Evolutionary conservation across 2,797 vertebrate species (phyloP).

Genomic region (Fistularia commersonii): DNA sequence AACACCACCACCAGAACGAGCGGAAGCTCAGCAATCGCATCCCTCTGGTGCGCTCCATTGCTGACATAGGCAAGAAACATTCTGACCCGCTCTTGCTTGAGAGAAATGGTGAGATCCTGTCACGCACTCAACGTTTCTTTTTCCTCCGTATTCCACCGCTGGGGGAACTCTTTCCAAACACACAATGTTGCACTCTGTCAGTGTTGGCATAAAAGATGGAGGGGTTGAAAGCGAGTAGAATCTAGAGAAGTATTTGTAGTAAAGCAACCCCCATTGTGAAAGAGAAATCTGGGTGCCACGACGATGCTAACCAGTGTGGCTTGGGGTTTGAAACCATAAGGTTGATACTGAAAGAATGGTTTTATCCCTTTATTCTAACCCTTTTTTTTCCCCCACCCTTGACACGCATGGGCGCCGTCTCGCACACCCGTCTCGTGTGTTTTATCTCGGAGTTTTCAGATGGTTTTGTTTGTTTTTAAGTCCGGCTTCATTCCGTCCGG

Average conservation of each 20-base stretch:
- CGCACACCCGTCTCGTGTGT: conserved; percentile 29
- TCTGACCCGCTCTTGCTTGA: conserved; percentile 98
- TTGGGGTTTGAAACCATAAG: conserved; percentile 45
- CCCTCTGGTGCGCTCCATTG: conserved; percentile 95
- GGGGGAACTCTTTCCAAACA: conserved; percentile 47
- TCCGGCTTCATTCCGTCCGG: too few relatives aligned
- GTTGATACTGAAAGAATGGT: conserved; percentile 22
- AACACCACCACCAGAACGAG: conserved; percentile 97
- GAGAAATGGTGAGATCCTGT: conserved; percentile 89
- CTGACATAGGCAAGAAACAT: conserved; percentile 99
- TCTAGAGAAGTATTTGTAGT: conserved; percentile 22
- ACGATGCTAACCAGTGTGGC: conserved; percentile 53
- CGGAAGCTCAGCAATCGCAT: conserved; percentile 96
- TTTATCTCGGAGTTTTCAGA: conserved; percentile 15
- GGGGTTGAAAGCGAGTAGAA: conserved; percentile 66
- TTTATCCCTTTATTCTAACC: not conserved
- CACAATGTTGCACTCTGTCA: conserved; percentile 55
- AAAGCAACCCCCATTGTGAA: conserved; percentile 32
- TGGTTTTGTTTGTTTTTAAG: not conserved
- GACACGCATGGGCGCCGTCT: conserved; percentile 45
- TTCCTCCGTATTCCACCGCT: conserved; percentile 36
- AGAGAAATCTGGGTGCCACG: conserved; percentile 67
- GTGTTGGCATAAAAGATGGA: conserved; percentile 62
- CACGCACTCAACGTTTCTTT: conserved; percentile 64
- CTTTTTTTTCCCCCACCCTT: conserved; percentile 11